Conservation (phyloP, 1,140 invertebrate genomes). For the Drosophila lacteicornis region DNA sequence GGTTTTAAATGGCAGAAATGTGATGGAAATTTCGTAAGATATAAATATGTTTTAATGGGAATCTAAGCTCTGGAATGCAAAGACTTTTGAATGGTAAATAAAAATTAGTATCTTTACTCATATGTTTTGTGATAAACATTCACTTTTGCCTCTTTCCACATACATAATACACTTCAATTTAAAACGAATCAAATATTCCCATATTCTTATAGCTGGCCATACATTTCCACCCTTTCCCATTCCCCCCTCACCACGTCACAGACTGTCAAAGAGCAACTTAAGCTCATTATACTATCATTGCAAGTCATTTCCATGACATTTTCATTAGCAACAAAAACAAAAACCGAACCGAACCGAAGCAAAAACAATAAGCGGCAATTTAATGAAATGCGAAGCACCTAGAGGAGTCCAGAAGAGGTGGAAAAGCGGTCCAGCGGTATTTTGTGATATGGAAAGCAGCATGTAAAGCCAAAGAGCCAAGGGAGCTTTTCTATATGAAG, state of each 20-base stretch:
- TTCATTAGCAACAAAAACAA: conserved; percentile 7
- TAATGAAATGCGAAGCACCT: conserved; percentile 79
- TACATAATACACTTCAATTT: background rate
- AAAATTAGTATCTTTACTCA: too few relatives aligned
- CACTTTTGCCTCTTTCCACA: too few relatives aligned
- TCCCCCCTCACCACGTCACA: conserved; percentile 1
- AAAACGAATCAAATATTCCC: background rate
- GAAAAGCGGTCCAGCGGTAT: conserved; percentile 13
- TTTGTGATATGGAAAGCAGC: conserved; percentile 36
- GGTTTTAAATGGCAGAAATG: background rate
- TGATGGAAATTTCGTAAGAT: background rate
- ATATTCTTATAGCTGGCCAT: too few relatives aligned
- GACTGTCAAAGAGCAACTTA: conserved; percentile 46
- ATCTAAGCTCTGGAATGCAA: too few relatives aligned
- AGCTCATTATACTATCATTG: conserved; percentile 72
- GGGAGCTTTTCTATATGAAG: conserved; percentile 56
- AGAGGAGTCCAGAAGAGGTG: conserved; percentile 47
- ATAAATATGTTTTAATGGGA: too few relatives aligned
- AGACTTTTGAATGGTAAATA: too few relatives aligned
- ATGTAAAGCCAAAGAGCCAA: conserved; percentile 50
- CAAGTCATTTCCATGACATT: conserved; percentile 72
- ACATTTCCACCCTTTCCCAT: background rate
- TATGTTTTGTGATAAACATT: too few relatives aligned
- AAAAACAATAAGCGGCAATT: conserved; percentile 35
- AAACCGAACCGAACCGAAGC: conserved; percentile 10